Evolutionary conservation across 2,797 vertebrate species (phyloP), one percentile per base, ranked within the genome.

Genomic region (Rhynchonycteris naso): DNA sequence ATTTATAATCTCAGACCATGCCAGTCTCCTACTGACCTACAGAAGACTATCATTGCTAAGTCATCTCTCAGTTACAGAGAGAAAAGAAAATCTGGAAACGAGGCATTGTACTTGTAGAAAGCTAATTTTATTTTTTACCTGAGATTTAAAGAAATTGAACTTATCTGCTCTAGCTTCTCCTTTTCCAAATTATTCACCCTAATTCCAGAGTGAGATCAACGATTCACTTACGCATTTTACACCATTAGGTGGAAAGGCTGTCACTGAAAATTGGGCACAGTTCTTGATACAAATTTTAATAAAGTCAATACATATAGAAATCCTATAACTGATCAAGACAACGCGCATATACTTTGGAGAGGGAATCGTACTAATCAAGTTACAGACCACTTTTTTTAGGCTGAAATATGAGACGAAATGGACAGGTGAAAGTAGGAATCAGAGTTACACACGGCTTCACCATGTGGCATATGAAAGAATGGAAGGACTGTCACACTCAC

Each of bases 281-380:
- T 52, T 91, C 83, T 79, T 88, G 63, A 94, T 14, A 88, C 3
- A 43, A 22, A 94, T 68, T 86, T 94, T 94, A 80, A 88, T 65
- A 84, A 90, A 61, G 14, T 90, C n/a, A 88, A 78, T 50, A 61
- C 18, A 65, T 82, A 90, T 81, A 95, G 92, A 96, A 84, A 30
- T 71, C 18, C 28, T 10, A 19, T 56, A 78, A 82, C 24, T 50
- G 43, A 91, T n/a, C 10, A 71, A 76, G 33, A 85, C 22, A 88
- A 68, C 74, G 21, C 22, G 4, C 52, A 69, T 14, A 33, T 12
- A 30, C 2, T 59, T 86, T 52, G 10, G 54, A 38, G 47, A 83
- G 5, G 30, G 22, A 94, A 59, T n/a, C 22, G 78, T 24, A 91
- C 68, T 61, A 89, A 50, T 91, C 93, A 96, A 94, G 12, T 38